Conservation (phyloP, 2,888 invertebrate species). For the Euplexia lucipara region DNA sequence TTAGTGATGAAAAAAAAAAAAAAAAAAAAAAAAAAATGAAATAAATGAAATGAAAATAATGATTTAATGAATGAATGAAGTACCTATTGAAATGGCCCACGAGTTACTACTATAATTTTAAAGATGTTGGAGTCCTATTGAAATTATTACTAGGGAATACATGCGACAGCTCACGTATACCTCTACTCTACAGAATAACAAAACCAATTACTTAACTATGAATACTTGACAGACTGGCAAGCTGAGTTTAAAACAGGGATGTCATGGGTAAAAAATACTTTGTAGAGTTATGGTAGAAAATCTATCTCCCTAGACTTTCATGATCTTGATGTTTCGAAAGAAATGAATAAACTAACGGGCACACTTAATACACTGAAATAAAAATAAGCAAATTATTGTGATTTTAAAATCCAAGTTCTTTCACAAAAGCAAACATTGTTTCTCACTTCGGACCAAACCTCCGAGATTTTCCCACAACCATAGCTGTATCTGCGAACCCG, state of each 20-base stretch:
- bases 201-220: not conserved
- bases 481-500: conserved; percentile 16
- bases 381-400: too few relatives aligned
- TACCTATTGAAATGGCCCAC: not conserved
- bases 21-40: too few relatives aligned
- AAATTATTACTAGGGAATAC: not conserved
- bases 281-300: not conserved
- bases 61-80: not conserved
- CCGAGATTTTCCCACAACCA: not conserved
- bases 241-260: too few relatives aligned
- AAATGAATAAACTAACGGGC: not conserved
- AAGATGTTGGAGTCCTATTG: not conserved
- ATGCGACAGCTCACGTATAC: conserved; percentile 11
- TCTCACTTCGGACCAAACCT: not conserved
- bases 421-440: too few relatives aligned
- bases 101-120: not conserved
- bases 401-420: too few relatives aligned
- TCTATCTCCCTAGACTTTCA: not conserved
- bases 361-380: too few relatives aligned
- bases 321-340: not conserved
- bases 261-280: not conserved
- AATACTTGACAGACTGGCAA: not conserved
- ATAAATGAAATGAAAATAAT: too few relatives aligned
- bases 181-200: not conserved
- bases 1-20: not conserved